Base-by-base conservation (phyloP, 2,113 vertebrate genomes). In the Montifringilla adamsi region DNA sequence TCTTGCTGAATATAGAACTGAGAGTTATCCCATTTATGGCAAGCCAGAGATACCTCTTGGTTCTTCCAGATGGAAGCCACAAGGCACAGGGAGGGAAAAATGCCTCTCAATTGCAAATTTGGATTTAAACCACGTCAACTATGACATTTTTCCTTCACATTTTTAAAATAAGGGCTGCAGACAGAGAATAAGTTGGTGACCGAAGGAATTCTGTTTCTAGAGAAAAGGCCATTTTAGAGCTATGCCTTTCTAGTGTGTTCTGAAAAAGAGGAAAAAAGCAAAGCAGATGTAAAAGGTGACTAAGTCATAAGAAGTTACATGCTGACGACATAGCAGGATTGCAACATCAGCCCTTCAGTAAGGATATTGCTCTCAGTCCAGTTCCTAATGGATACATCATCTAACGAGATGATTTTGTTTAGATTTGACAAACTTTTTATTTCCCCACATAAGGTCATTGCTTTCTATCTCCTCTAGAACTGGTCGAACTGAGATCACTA, bases 271-370 rank as follows among this genome's bases (percentile, higher is more conserved):
- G 83, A 90, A 79, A 43, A 89, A 89, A 74, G 53, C 27, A 85
- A 95, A 89, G 82, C 27, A 59, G 87, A 91, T 59, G 56, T 53
- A 87, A 77, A 93, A 37, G 41, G 39, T 70, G 49, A 80, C 88
- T 62, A 90, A 95, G n/a, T 78, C 87, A 95, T 87, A 92, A 90
- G 41, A 96, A 81, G 68, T 87, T 84, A 94, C 9, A 10, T 44
- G 89, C 74, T 92, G 82, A 58, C 83, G 87, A 85, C 94, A 52
- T 64, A 46, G 60, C 28, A 93, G 63, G 68, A 92, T 13, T 70
- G 58, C 87, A 94, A 86, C 22, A 89, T 44, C 47, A 93, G 60
- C 35, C 30, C 79, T 96, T 93, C 75, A 62, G 33, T 17, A 63
- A 81, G 35, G 63, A 47, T 56, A 52, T 15, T 85, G 37, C 69